phyloP scores from a whole-genome alignment of 2,888 invertebrate genomes.

The Unio delphinus region DNA sequence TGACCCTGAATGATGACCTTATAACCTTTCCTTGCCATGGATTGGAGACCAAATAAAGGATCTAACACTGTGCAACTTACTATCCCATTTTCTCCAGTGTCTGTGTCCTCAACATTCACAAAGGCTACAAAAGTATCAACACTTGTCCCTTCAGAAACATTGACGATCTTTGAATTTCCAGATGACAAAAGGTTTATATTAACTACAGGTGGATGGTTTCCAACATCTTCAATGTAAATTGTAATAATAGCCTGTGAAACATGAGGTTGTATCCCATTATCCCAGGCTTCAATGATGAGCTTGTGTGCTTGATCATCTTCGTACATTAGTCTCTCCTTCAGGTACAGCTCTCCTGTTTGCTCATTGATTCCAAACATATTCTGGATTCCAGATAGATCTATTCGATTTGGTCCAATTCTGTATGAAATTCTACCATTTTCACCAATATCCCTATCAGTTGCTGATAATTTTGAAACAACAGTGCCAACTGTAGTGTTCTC shows the following conservation, averaged over 20 bases:
- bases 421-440: slow-evolving; percentile 77
- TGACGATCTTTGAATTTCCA: slow-evolving; percentile 27
- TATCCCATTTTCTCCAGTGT: slow-evolving; percentile 47
- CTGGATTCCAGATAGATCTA: slow-evolving; percentile 10
- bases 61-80: slow-evolving; percentile 31
- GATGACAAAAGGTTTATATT: slow-evolving; percentile 32
- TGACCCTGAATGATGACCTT: slow-evolving; percentile 31
- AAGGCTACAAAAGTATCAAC: slow-evolving; percentile 40
- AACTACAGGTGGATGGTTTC: slow-evolving; percentile 89
- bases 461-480: slow-evolving; percentile 76
- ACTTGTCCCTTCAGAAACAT: slow-evolving; percentile 29
- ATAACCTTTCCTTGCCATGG: slow-evolving; percentile 31
- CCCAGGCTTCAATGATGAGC: slow-evolving; percentile 33
- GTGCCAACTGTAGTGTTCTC: neutral
- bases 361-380: slow-evolving; percentile 28
- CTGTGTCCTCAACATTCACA: slow-evolving; percentile 35
- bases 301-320: slow-evolving; percentile 30
- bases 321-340: slow-evolving; percentile 29
- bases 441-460: slow-evolving; percentile 87
- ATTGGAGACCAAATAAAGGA: slow-evolving; percentile 26
- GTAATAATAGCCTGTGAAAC: slow-evolving; percentile 31
- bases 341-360: slow-evolving; percentile 31
- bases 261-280: slow-evolving; percentile 36
- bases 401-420: slow-evolving; percentile 48
- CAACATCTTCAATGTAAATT: slow-evolving; percentile 81